Evolutionary conservation across 2,888 invertebrate species (phyloP).

Genomic region (Ceramica pisi): DNA sequence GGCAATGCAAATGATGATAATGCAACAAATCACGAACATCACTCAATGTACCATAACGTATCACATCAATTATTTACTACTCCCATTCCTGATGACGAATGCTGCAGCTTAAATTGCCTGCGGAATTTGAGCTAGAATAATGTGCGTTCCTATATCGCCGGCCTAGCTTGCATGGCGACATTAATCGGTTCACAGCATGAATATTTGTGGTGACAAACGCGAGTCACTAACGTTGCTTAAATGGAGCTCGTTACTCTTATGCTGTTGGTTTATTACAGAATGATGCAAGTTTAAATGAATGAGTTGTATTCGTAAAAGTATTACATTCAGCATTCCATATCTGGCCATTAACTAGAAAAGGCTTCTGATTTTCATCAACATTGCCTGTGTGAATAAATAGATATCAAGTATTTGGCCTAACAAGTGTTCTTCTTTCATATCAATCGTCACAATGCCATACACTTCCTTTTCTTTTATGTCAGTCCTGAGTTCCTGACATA

Average conservation of each 20-base stretch:
- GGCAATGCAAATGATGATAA: neutral
- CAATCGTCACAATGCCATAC: neutral
- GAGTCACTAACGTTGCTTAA: neutral
- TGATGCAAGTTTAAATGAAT: neutral
- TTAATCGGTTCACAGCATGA: slow-evolving; percentile 18
- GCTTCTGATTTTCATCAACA: neutral
- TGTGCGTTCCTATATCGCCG: neutral
- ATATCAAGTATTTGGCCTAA: too few relatives aligned
- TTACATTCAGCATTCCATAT: too few relatives aligned
- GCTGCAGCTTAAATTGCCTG: slow-evolving; percentile 20
- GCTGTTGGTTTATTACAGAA: neutral
- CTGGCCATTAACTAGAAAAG: neutral
- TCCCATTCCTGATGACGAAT: slow-evolving; percentile 22
- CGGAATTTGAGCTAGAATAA: slow-evolving; percentile 36
- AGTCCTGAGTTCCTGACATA: neutral
- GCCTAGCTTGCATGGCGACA: slow-evolving; percentile 6
- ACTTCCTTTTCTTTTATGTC: neutral
- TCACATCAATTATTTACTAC: neutral
- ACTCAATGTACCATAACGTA: neutral
- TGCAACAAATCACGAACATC: neutral
- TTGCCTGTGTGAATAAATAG: neutral
- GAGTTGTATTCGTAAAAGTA: neutral
- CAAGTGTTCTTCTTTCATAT: neutral
- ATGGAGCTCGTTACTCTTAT: neutral
- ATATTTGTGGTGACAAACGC: slow-evolving; percentile 16